A percentile compares a stretch with the other conserved stretches of the same genome.
Conservation (phyloP, 2,888 invertebrate genomes). For the Caenorhabditis virilis region DNA sequence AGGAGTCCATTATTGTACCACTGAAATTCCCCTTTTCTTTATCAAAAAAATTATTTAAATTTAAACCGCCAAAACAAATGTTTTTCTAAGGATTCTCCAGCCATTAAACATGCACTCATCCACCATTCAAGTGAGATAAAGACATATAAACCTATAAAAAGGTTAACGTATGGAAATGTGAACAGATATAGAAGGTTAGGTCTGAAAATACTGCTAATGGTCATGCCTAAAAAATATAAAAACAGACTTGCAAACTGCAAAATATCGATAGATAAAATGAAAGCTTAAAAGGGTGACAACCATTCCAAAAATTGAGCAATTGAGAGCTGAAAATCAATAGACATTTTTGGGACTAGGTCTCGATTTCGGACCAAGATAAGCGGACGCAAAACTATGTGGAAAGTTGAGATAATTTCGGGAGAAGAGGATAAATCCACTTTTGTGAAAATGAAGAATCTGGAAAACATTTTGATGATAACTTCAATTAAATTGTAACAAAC, state of each 20-base stretch:
- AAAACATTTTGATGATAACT: too few species aligned
- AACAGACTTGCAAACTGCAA: slow-evolving; percentile 5
- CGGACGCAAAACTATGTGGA: not conserved
- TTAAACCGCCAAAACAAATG: not conserved
- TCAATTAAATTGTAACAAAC: too few species aligned
- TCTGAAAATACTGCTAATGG: too few species aligned
- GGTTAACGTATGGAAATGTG: too few species aligned
- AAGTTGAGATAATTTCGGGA: not conserved
- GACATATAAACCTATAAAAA: not conserved
- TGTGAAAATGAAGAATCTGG: not conserved
- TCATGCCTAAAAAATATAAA: too few species aligned
- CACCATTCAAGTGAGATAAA: not conserved
- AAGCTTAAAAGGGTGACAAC: not conserved
- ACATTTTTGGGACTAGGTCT: not conserved
- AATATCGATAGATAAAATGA: slow-evolving; percentile 10
- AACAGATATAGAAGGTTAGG: too few species aligned
- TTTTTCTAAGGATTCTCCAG: too few species aligned
- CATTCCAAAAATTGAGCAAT: slow-evolving; percentile 5
- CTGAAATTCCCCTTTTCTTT: too few species aligned
- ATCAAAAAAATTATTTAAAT: not conserved
- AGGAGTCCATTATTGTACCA: too few species aligned
- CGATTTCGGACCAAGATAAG: not conserved
- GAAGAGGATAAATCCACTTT: not conserved
- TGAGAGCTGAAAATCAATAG: slow-evolving; percentile 4
- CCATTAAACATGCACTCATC: too few species aligned